Conservation (phyloP, 2,113 vertebrate species). For the Taurulus bubalis region DNA sequence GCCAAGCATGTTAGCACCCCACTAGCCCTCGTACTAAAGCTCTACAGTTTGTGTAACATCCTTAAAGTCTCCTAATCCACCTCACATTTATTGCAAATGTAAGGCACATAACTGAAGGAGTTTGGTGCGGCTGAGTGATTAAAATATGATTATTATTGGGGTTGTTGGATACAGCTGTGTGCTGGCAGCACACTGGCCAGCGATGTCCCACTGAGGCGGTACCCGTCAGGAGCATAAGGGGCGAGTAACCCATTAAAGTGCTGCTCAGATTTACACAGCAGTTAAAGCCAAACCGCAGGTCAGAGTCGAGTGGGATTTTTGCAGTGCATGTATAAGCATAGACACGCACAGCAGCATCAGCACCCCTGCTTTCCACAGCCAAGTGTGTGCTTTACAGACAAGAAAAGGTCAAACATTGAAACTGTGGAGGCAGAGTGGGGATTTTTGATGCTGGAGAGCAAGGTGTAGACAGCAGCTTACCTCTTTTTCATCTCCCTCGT, state of each 20-base stretch:
- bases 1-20: conserved; percentile 7
- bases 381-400: conserved; percentile 21
- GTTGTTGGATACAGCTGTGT: conserved; percentile 17
- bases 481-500: conserved; percentile 61
- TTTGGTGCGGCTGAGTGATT: conserved; percentile 23
- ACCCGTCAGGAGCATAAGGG: conserved; percentile 37
- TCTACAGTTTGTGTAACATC: conserved; percentile 9
- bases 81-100: background rate
- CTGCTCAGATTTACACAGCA: conserved; percentile 62
- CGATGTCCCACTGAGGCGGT: conserved; percentile 6
- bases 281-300: conserved; percentile 54
- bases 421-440: conserved; percentile 29
- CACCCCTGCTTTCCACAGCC: conserved; percentile 11
- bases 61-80: conserved; percentile 2
- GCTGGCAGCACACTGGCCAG: conserved; percentile 13
- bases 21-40: conserved; percentile 3
- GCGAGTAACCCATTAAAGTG: conserved; percentile 48
- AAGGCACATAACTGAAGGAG: background rate
- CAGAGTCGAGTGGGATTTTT: conserved; percentile 35
- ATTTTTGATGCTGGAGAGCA: conserved; percentile 25
- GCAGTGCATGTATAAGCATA: conserved; percentile 11
- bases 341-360: conserved; percentile 24
- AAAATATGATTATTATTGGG: conserved; percentile 37
- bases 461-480: conserved; percentile 53
- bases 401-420: conserved; percentile 50